Evolutionary conservation across 2,797 vertebrate species (phyloP).

Genomic region (Heteromormyrus szaboi): DNA sequence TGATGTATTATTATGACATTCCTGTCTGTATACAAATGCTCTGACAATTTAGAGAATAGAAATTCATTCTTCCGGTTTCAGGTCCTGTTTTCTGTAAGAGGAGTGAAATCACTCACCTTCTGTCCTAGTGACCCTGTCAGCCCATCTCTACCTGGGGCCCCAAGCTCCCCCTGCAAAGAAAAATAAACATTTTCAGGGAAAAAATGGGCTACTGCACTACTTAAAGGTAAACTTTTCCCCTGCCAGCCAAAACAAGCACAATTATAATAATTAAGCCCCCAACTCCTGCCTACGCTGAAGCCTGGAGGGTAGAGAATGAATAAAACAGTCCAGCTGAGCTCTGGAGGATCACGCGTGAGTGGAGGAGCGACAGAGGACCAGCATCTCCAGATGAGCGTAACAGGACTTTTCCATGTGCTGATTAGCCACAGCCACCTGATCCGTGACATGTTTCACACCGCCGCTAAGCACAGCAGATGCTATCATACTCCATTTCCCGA

Average conservation of each 20-base stretch:
- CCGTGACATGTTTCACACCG: background rate
- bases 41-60: background rate
- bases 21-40: background rate
- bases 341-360: background rate
- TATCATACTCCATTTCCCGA: background rate
- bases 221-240: constrained; percentile 15
- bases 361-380: background rate
- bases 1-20: background rate
- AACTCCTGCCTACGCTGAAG: constrained; percentile 8
- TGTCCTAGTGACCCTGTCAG: constrained; percentile 45
- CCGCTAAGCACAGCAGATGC: background rate
- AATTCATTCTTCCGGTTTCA: background rate
- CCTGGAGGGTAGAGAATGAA: constrained; percentile 4
- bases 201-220: constrained; percentile 16
- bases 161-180: constrained; percentile 55
- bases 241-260: constrained; percentile 32
- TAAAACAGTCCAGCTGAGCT: background rate
- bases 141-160: constrained; percentile 49
- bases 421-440: background rate
- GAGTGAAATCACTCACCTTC: constrained; percentile 52
- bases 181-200: constrained; percentile 26
- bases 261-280: constrained; percentile 32
- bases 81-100: background rate
- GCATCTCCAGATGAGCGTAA: background rate
- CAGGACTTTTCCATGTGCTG: background rate